Base-by-base conservation (phyloP, 2,888 invertebrate species). In the Eupithecia subfuscata region DNA sequence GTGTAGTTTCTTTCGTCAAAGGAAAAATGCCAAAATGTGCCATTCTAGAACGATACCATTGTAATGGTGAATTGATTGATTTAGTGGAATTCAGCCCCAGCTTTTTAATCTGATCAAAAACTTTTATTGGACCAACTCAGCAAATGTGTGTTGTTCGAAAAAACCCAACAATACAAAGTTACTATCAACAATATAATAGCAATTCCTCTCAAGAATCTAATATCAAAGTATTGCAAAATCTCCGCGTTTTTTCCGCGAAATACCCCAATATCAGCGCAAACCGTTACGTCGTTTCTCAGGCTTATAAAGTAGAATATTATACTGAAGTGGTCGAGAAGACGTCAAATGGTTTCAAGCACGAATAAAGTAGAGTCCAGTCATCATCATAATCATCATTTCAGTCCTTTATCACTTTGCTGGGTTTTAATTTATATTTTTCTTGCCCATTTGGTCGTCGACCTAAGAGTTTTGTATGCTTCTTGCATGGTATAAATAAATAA, bases 291-390 rank as follows among this genome's bases (percentile, higher is more conserved):
- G 43, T 48, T 9, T 45, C 70, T 56, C 25, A 74, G 73, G 34
- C 73, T 68, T 64, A 69, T 48, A 60, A 71, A 76, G 73, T 69
- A 64, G n/a, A 43, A 22, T 52, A 73, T 76, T 73, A 76, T 76
- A 67, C 73, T 71, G 63, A 76, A 69, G 12, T 74, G 73, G 60
- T 63, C 74, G 60, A 72, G 37, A 52, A 65, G 60, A 64, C 56
- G 63, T 74, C 69, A 80, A 77, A 78, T 48, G 48, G 30, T 52
- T 34, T 69, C 63, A 25, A 60, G 12, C 30, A 63, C n/a, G 30
- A 14, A 63, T 30, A 63, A 63, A 63, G 16, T 63, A 30, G 0
- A 12, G 56, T 56, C 22, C 9, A 22, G 56, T 56, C 56, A 22
- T 22, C 22, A 56, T 56, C 52, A 52, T 37, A 7, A 37, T 52